Percentiles rank a stretch among this genome's conserved stretches.
These are phyloP conservation scores for Xiphophorus birchmanni DNA, from an alignment of 2,797 vertebrate genomes.

Conservation along the genomic window DNA sequence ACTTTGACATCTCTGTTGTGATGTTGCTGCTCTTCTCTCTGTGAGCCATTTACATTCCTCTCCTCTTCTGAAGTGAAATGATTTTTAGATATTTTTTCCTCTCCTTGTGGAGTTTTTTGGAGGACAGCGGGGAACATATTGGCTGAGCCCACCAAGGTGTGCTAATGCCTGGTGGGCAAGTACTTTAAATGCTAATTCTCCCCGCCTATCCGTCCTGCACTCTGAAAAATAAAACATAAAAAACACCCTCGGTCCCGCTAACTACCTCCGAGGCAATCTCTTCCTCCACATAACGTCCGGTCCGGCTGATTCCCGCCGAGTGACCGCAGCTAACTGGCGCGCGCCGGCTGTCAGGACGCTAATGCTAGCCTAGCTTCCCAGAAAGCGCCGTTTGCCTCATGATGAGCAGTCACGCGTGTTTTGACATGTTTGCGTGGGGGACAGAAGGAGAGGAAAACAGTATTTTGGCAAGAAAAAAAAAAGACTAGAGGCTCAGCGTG, in stretches of 20 bases:
- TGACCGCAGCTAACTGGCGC: slow-evolving; percentile 50
- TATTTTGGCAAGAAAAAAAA: slow-evolving; percentile 24
- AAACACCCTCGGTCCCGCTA: slow-evolving; percentile 38
- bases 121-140: slow-evolving; percentile 68
- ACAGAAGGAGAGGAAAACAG: slow-evolving; percentile 15
- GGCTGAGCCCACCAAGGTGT: slow-evolving; percentile 74
- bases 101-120: slow-evolving; percentile 39
- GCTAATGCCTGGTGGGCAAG: slow-evolving; percentile 70
- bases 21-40: neutral
- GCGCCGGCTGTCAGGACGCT: slow-evolving; percentile 64
- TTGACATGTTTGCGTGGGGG: slow-evolving; percentile 52
- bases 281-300: slow-evolving; percentile 51
- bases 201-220: slow-evolving; percentile 29
- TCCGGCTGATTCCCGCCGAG: slow-evolving; percentile 45
- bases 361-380: slow-evolving; percentile 43
- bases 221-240: slow-evolving; percentile 17
- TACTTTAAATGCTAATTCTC: slow-evolving; percentile 82
- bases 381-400: slow-evolving; percentile 50
- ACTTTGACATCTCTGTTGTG: slow-evolving; percentile 3
- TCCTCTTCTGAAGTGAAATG: slow-evolving; percentile 23
- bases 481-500: slow-evolving; percentile 36
- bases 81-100: slow-evolving; percentile 9
- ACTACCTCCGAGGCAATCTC: slow-evolving; percentile 69
- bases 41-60: slow-evolving; percentile 2
- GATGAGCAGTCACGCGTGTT: slow-evolving; percentile 71